Conservation (phyloP, 2,113 vertebrate species). For the Pelmatolapia mariae region DNA sequence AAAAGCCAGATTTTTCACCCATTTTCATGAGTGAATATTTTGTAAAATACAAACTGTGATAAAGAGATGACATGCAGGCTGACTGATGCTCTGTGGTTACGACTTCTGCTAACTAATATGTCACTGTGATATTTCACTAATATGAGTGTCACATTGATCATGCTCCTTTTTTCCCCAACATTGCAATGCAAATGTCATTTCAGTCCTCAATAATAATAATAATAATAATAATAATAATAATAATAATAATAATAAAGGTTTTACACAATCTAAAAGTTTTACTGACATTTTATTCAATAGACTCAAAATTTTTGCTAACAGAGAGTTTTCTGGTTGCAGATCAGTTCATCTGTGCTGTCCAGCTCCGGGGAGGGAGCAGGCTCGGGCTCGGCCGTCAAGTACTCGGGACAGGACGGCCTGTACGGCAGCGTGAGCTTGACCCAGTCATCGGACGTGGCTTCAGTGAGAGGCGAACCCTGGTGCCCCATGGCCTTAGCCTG, state of each 20-base stretch:
- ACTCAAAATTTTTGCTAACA: neutral
- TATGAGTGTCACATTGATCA: neutral
- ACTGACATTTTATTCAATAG: neutral
- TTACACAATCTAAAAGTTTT: neutral
- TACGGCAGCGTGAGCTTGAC: constrained; percentile 86
- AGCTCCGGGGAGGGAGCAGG: constrained; percentile 78
- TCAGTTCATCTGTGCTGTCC: constrained; percentile 81
- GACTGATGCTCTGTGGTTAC: neutral
- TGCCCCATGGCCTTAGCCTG: constrained; percentile 92
- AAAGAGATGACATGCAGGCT: neutral
- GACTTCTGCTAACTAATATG: neutral
- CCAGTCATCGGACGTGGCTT: constrained; percentile 83
- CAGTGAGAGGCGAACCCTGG: constrained; percentile 90
- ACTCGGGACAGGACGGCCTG: constrained; percentile 86
- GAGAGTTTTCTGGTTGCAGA: constrained; percentile 63
- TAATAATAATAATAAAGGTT: neutral
- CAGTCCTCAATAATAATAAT: neutral
- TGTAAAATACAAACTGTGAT: neutral
- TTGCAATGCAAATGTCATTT: neutral
- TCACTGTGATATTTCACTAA: neutral
- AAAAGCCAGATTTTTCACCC: neutral
- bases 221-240: neutral
- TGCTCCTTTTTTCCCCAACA: neutral
- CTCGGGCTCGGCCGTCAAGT: constrained; percentile 81
- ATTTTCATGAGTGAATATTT: neutral